Percentiles rank a stretch among this genome's conserved stretches.
Conservation (phyloP, 30 jellyfish, hydroid and myxozoan genomes). For the Hydractinia symbiolongicarpus region DNA sequence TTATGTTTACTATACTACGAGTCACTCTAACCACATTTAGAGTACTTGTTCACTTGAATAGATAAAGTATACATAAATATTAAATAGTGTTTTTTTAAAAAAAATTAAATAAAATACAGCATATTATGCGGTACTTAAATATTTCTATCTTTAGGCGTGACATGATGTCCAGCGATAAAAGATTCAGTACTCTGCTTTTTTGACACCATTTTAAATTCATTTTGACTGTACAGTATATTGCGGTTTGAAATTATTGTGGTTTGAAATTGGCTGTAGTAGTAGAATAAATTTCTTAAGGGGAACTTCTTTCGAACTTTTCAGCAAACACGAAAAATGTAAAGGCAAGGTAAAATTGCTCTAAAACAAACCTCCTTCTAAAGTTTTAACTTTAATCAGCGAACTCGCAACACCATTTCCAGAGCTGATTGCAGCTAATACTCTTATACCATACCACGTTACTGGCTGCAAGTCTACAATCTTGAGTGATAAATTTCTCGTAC, state of each 20-base stretch:
- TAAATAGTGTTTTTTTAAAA: too few relatives aligned
- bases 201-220: too few relatives aligned
- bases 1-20: too few relatives aligned
- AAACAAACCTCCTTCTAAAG: slow-evolving; percentile 5
- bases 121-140: too few relatives aligned
- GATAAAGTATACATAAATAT: too few relatives aligned
- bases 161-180: too few relatives aligned
- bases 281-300: background rate
- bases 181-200: too few relatives aligned
- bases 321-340: background rate
- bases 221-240: too few relatives aligned
- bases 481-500: background rate
- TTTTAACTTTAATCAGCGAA: background rate
- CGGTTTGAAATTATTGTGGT: background rate
- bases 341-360: background rate
- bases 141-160: too few relatives aligned
- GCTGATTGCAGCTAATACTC: background rate
- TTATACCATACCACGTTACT: slow-evolving; percentile 1
- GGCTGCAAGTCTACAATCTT: slow-evolving; percentile 2
- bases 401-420: slow-evolving; percentile 20
- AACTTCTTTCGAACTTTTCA: background rate
- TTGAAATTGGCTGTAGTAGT: background rate
- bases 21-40: too few relatives aligned
- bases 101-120: too few relatives aligned
- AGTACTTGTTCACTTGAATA: too few relatives aligned